Evolutionary conservation across 2,888 invertebrate genomes (phyloP), one percentile per base, ranked within the genome.

Genomic region (Acronicta alni): DNA sequence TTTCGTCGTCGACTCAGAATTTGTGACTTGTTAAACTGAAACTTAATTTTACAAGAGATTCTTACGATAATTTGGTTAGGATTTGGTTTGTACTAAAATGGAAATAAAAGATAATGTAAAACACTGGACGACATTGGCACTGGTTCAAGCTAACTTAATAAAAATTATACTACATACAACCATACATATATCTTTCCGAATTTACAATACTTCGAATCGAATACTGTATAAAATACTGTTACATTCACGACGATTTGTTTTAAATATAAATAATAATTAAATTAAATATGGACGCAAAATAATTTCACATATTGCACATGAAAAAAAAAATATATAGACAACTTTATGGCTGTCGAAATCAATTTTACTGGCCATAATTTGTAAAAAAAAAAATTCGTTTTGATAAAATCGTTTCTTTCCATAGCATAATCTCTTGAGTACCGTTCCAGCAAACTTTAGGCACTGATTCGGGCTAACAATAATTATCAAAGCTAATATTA

Each of bases 231-330:
- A 85, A 92, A 93, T 93, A 93, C 93, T 93, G 92, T 77, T 89
- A 82, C 80, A 89, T 89, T 88, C 88, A 88, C 85, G 86, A 89
- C 86, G 85, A 80, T 82, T 81, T 77, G 57, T 72, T 72, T 72
- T 64, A 80, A 83, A 83, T 82, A 83, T 81, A 83, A 80, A 62
- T 51, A 72, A 65, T 67, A 75, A 75, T 79, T 75, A 82, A 81
- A 85, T 81, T 71, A 80, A 87, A 85, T 85, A 90, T 92, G 93
- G 93, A 93, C 93, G 93, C 91, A 93, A 93, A 91, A 86, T 82
- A 89, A 90, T 93, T 93, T 87, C 88, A 86, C 78, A 84, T 94
- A 93, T 93, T 93, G 93, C 93, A 94, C 93, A 87, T 84, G 75
- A 81, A 79, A 81, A 83, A 82, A 69, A 75, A 68, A 65, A 30